These are phyloP conservation scores for Nasonia giraulti DNA, from an alignment of 1,140 invertebrate species.

Conservation along the genomic window DNA sequence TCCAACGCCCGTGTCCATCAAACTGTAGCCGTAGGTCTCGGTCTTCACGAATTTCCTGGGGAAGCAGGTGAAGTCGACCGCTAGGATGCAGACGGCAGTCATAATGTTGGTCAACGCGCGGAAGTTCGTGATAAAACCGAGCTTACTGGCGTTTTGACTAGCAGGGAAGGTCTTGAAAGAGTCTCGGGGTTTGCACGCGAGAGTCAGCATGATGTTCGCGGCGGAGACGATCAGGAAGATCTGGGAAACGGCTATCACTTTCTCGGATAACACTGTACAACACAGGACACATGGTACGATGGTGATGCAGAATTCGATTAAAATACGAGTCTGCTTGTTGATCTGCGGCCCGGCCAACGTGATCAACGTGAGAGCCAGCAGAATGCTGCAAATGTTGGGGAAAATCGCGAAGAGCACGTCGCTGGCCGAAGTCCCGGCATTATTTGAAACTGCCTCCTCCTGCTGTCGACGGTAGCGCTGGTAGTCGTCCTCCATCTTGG, in stretches of 20 bases:
- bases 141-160: constrained; percentile 32
- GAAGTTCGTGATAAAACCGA: constrained; percentile 80
- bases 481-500: constrained; percentile 45
- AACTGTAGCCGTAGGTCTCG: constrained; percentile 87
- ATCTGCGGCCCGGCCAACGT: constrained; percentile 50
- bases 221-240: constrained; percentile 54
- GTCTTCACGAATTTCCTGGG: constrained; percentile 91
- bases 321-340: constrained; percentile 56
- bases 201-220: constrained; percentile 55
- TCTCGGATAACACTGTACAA: constrained; percentile 71
- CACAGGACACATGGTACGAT: constrained; percentile 74
- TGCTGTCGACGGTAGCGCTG: constrained; percentile 63
- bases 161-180: neutral
- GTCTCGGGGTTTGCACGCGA: constrained; percentile 28
- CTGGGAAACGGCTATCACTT: constrained; percentile 57
- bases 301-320: constrained; percentile 74
- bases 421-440: constrained; percentile 60
- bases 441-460: constrained; percentile 67
- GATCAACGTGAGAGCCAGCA: constrained; percentile 61
- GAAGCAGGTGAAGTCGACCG: constrained; percentile 93
- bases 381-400: constrained; percentile 68
- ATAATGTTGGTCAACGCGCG: constrained; percentile 83
- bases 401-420: constrained; percentile 73
- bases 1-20: constrained; percentile 97
- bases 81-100: constrained; percentile 90